A percentile compares a stretch with the other conserved stretches of the same genome.
Evolutionary conservation across 2,113 vertebrate species (phyloP).

Genomic region (Callaeas wilsoni): DNA sequence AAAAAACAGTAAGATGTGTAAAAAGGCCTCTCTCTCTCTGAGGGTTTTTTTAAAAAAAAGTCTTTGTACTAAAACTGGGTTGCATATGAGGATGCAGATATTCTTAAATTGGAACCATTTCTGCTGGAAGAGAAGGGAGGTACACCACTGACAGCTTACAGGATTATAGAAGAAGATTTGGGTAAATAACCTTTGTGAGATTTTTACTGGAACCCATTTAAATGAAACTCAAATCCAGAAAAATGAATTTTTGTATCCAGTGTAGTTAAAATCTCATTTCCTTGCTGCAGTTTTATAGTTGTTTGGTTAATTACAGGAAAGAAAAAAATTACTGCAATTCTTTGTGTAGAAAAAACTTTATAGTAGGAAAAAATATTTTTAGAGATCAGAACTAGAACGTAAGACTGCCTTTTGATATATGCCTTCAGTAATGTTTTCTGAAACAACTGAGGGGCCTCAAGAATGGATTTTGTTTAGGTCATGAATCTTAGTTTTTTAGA

Average conservation of each 20-base stretch:
- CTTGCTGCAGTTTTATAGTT: neutral
- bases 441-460: neutral
- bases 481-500: constrained; percentile 45
- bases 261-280: neutral
- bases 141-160: neutral
- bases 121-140: neutral
- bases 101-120: neutral
- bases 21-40: neutral
- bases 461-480: constrained; percentile 18
- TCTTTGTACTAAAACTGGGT: neutral
- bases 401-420: constrained; percentile 14
- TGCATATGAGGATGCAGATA: neutral
- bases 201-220: neutral
- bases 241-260: neutral
- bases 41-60: neutral
- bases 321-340: neutral
- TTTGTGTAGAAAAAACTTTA: neutral
- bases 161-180: neutral
- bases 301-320: neutral
- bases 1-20: neutral
- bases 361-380: neutral
- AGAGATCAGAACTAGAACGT: neutral
- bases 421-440: constrained; percentile 16
- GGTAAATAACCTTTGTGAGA: neutral
- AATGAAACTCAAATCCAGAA: neutral